Conservation (phyloP, 2,888 invertebrate genomes). For the Luperina testacea region DNA sequence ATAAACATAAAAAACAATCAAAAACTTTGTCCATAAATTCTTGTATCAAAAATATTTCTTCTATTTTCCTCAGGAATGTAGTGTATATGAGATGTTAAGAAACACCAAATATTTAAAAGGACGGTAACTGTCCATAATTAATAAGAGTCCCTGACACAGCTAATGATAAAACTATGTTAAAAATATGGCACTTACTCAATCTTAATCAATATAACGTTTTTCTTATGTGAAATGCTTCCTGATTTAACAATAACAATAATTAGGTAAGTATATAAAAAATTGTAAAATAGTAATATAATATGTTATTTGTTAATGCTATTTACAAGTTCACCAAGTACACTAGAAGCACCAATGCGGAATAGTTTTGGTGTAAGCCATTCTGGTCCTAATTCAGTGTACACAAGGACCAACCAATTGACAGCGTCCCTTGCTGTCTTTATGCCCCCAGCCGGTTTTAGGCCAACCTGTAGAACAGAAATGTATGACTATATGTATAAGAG, state of each 20-base stretch:
- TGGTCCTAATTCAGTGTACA: constrained; percentile 95
- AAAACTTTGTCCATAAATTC: not conserved
- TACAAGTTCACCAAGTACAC: constrained; percentile 95
- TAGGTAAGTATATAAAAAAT: not conserved
- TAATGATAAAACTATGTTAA: not conserved
- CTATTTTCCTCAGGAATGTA: not conserved
- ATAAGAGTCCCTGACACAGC: not conserved
- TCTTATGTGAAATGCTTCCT: not conserved
- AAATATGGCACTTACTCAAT: constrained; percentile 32
- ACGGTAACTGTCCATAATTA: not conserved
- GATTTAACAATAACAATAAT: not conserved
- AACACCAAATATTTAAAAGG: not conserved
- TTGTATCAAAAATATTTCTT: constrained; percentile 3
- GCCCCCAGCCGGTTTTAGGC: constrained; percentile 99
- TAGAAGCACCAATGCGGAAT: constrained; percentile 98
- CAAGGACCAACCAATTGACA: constrained; percentile 95
- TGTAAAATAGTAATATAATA: not conserved
- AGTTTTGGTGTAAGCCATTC: constrained; percentile 95
- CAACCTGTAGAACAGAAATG: constrained; percentile 91
- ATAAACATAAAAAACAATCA: not conserved
- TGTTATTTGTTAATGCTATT: constrained; percentile 30
- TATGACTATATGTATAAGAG: not conserved
- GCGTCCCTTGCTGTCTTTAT: constrained; percentile 96
- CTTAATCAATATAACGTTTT: not conserved
- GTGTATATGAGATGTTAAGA: not conserved